Conservation (phyloP, 1,140 invertebrate species). For the Leptinotarsa texana region DNA sequence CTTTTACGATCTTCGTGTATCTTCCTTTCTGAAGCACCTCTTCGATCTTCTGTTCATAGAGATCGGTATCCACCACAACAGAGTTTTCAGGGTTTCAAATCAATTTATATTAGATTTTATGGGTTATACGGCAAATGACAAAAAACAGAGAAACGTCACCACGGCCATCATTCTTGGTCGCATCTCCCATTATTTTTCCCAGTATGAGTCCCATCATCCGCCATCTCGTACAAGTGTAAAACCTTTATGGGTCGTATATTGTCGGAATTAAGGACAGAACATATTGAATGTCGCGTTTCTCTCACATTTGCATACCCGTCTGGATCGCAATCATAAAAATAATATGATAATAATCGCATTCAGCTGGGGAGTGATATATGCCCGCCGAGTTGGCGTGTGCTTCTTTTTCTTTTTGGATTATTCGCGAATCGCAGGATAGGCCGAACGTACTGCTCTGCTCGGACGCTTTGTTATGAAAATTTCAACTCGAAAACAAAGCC, state of each 20-base stretch:
- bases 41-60: too few species aligned
- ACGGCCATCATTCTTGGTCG: neutral
- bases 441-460: slow-evolving; percentile 25
- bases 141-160: too few species aligned
- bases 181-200: slow-evolving; percentile 2
- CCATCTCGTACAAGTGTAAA: slow-evolving; percentile 38
- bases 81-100: too few species aligned
- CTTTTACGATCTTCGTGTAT: too few species aligned
- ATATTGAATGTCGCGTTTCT: slow-evolving; percentile 44
- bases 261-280: slow-evolving; percentile 45
- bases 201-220: slow-evolving; percentile 6
- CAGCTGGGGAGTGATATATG: slow-evolving; percentile 44
- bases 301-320: slow-evolving; percentile 45
- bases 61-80: too few species aligned
- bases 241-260: slow-evolving; percentile 45
- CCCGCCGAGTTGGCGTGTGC: slow-evolving; percentile 24
- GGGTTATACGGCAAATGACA: too few species aligned
- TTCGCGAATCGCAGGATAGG: slow-evolving; percentile 27
- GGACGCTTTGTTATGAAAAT: slow-evolving; percentile 40
- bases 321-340: slow-evolving; percentile 45
- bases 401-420: slow-evolving; percentile 34
- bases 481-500: slow-evolving; percentile 25
- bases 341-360: slow-evolving; percentile 47
- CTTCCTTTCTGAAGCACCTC: too few species aligned
- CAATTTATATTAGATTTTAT: too few species aligned